phyloP scores from a whole-genome alignment of 2,888 invertebrate species.

The Chaitophorus viminalis region DNA sequence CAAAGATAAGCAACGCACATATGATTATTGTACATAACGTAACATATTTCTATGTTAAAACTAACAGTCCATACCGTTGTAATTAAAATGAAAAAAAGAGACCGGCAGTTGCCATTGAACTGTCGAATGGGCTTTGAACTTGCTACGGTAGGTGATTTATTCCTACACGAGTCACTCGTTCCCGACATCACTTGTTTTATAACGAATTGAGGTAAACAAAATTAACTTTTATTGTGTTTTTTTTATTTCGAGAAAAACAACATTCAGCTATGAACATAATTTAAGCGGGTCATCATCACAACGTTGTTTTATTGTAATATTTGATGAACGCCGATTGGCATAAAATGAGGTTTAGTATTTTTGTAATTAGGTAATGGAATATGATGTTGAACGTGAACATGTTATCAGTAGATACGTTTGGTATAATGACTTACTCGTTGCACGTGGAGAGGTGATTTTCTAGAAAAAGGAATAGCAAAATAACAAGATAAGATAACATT shows the following conservation, averaged over 20 bases:
- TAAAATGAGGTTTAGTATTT: not conserved
- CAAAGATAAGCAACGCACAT: not conserved
- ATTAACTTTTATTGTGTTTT: no score
- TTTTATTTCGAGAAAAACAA: not conserved
- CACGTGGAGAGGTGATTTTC: not conserved
- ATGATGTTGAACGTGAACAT: not conserved
- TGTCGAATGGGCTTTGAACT: not conserved
- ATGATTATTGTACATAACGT: not conserved
- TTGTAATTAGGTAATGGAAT: not conserved
- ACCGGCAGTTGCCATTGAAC: not conserved
- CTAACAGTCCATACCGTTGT: not conserved
- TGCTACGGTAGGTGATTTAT: not conserved
- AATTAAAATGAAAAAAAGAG: not conserved
- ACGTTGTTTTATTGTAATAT: not conserved
- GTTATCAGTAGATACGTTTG: not conserved
- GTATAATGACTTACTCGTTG: not conserved
- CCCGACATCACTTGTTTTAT: not conserved
- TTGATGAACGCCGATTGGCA: no score
- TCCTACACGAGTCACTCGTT: not conserved
- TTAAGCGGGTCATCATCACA: not conserved
- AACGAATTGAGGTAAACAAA: not conserved
- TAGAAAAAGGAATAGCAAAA: not conserved
- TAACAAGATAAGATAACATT: not conserved
- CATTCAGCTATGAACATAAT: not conserved
- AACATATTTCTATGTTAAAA: not conserved